Conservation (phyloP, 2,113 vertebrate species). For the Alligator sinensis region DNA sequence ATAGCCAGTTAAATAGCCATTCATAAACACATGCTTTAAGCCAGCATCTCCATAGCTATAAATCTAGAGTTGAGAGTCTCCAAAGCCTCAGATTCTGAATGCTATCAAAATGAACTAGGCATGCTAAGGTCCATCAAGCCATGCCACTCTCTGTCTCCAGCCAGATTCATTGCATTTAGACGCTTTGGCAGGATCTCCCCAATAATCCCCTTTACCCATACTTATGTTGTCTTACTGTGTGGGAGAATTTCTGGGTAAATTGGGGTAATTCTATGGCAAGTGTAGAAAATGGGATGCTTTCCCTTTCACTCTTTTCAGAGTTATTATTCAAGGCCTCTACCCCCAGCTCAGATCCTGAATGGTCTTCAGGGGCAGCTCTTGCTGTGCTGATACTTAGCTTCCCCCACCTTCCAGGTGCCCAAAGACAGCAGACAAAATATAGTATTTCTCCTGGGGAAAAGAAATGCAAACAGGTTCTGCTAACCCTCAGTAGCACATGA, state of each 20-base stretch:
- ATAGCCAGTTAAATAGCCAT: neutral
- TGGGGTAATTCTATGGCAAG: neutral
- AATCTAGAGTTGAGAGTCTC: neutral
- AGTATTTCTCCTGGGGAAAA: neutral
- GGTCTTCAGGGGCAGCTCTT: neutral
- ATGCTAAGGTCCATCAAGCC: neutral
- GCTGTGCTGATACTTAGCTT: neutral
- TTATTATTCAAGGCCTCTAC: neutral
- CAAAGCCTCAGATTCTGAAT: neutral
- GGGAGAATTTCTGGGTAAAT: neutral
- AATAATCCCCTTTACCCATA: neutral
- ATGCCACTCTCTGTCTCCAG: neutral
- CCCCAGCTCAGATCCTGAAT: neutral
- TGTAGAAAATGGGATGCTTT: neutral
- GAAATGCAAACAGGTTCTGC: neutral
- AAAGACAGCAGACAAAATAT: conserved; percentile 34
- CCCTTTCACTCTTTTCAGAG: neutral
- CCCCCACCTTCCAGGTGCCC: neutral
- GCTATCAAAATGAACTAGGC: neutral
- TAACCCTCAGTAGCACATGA: neutral
- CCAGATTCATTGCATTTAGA: neutral
- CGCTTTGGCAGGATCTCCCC: neutral
- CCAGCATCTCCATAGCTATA: neutral
- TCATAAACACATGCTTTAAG: neutral
- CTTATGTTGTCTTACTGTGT: neutral